Conservation (phyloP, 2,113 vertebrate genomes). For the Sigmodon hispidus region DNA sequence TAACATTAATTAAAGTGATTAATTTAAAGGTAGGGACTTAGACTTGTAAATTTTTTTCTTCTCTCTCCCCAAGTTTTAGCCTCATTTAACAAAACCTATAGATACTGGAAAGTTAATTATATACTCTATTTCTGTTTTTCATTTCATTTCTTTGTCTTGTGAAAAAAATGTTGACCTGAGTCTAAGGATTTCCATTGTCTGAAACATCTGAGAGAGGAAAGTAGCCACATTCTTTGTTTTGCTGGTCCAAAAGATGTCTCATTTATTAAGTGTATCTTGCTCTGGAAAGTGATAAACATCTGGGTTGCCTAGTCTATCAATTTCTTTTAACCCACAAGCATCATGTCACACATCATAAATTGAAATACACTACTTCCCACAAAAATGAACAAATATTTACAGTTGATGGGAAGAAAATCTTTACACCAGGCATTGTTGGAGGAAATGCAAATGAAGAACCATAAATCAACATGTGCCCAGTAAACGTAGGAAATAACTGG, state of each 20-base stretch:
- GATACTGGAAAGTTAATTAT: not conserved
- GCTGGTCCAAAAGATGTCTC: not conserved
- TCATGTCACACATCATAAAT: not conserved
- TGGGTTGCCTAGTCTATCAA: not conserved
- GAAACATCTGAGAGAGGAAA: not conserved
- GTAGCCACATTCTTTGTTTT: not conserved
- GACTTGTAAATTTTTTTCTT: not conserved
- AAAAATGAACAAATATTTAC: slow-evolving; percentile 50
- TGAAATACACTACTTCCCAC: not conserved
- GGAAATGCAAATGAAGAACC: not conserved
- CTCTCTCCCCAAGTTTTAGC: not conserved
- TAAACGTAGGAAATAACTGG: not conserved
- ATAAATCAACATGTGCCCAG: not conserved
- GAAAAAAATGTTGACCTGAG: not conserved
- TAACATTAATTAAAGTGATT: not conserved
- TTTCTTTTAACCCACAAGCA: slow-evolving; percentile 29
- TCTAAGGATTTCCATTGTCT: not conserved
- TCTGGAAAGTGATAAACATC: not conserved
- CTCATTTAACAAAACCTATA: not conserved
- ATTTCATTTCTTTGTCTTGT: not conserved
- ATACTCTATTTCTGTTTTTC: not conserved
- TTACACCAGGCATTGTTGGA: not conserved
- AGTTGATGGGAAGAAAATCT: not conserved
- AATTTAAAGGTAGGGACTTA: not conserved
- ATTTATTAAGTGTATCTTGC: slow-evolving; percentile 1